Percentiles rank a stretch among this genome's conserved stretches.
phyloP scores from a whole-genome alignment of 2,113 vertebrate species.

The Odocoileus virginianus region DNA sequence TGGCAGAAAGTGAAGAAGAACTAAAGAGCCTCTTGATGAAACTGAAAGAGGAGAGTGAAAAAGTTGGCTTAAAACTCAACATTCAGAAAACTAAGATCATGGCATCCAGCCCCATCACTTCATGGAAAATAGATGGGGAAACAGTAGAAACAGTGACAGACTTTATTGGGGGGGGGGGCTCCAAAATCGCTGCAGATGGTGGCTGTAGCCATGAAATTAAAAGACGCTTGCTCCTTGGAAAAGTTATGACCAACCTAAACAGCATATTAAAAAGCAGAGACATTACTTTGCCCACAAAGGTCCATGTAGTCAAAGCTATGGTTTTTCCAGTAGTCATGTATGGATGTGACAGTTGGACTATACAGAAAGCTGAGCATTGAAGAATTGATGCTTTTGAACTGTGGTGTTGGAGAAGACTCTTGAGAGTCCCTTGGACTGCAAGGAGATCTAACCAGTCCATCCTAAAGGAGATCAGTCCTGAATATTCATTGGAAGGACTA shows the following conservation, averaged over 20 bases:
- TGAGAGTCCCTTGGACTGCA: background rate
- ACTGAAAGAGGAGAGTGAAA: background rate
- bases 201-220: background rate
- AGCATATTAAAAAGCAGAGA: background rate
- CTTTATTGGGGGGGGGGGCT: background rate
- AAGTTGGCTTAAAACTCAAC: background rate
- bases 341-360: background rate
- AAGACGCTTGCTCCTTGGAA: background rate
- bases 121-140: background rate
- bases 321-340: background rate
- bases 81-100: background rate
- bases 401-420: background rate
- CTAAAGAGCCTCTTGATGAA: background rate
- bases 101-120: background rate
- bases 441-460: background rate
- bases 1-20: rapidly evolving
- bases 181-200: background rate
- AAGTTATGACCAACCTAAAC: background rate
- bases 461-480: background rate
- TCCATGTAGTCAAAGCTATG: background rate
- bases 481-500: background rate
- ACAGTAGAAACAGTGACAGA: background rate
- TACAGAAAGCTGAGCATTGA: background rate
- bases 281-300: background rate
- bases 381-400: background rate